These are phyloP conservation scores for Streptopelia turtur DNA, from an alignment of 2,797 vertebrate species.

Conservation along the genomic window DNA sequence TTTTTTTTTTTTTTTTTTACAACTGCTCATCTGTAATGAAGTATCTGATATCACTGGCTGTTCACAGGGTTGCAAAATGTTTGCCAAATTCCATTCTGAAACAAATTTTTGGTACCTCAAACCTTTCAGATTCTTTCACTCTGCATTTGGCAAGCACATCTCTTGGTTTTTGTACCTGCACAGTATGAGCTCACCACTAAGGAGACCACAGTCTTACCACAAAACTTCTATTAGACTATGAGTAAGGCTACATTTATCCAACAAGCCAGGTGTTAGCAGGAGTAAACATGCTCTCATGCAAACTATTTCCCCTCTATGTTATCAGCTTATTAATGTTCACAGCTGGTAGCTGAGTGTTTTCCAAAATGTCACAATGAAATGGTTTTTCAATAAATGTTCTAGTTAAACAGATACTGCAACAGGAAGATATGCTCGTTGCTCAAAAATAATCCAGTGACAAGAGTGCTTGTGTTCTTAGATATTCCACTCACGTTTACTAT, in stretches of 20 bases:
- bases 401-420: not conserved
- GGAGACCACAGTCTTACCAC: not conserved
- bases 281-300: not conserved
- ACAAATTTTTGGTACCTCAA: not conserved
- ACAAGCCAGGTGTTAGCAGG: not conserved
- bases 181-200: not conserved
- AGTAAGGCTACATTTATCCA: not conserved
- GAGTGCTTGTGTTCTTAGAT: not conserved
- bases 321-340: not conserved
- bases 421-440: not conserved
- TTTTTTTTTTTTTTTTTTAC: not conserved
- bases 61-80: not conserved
- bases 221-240: not conserved
- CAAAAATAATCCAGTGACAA: not conserved
- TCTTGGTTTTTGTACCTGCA: not conserved
- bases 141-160: not conserved
- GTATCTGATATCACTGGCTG: not conserved
- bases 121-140: not conserved
- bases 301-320: not conserved
- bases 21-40: not conserved
- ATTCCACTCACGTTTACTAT: not conserved
- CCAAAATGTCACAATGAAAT: not conserved
- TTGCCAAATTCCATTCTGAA: not conserved
- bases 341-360: not conserved
- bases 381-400: not conserved